These are phyloP conservation scores for Stegostoma tigrinum DNA, from an alignment of 2,113 vertebrate genomes.

Conservation along the genomic window DNA sequence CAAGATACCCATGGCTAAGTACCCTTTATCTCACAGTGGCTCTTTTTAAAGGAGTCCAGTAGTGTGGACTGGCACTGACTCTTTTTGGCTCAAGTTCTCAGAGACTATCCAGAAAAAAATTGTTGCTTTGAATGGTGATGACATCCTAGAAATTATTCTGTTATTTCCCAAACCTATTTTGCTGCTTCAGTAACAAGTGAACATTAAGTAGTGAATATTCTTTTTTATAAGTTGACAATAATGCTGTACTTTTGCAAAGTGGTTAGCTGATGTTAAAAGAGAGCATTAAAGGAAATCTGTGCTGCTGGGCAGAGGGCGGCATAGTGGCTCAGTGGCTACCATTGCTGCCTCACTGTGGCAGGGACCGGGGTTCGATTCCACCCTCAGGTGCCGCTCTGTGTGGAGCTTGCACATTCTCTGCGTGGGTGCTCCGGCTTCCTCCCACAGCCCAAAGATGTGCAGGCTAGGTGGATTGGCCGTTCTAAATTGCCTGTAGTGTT, in stretches of 20 bases:
- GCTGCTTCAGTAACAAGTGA: not conserved
- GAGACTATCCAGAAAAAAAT: not conserved
- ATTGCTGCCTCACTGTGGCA: too few relatives aligned
- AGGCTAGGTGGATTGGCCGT: too few relatives aligned
- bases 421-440: too few relatives aligned
- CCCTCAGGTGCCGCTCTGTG: too few relatives aligned
- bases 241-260: not conserved
- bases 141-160: not conserved
- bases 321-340: too few relatives aligned
- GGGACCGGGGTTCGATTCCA: too few relatives aligned
- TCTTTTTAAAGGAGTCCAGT: not conserved
- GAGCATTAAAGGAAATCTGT: not conserved
- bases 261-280: not conserved
- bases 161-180: not conserved
- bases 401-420: too few relatives aligned
- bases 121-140: not conserved
- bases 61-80: not conserved
- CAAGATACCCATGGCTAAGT: not conserved
- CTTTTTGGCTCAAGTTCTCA: not conserved
- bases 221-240: not conserved
- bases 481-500: too few relatives aligned
- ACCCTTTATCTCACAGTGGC: not conserved
- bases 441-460: too few relatives aligned
- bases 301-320: too few relatives aligned
- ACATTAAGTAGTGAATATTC: not conserved